Evolutionary conservation across 2,888 invertebrate species (phyloP).

Genomic region (Mamestra brassicae): DNA sequence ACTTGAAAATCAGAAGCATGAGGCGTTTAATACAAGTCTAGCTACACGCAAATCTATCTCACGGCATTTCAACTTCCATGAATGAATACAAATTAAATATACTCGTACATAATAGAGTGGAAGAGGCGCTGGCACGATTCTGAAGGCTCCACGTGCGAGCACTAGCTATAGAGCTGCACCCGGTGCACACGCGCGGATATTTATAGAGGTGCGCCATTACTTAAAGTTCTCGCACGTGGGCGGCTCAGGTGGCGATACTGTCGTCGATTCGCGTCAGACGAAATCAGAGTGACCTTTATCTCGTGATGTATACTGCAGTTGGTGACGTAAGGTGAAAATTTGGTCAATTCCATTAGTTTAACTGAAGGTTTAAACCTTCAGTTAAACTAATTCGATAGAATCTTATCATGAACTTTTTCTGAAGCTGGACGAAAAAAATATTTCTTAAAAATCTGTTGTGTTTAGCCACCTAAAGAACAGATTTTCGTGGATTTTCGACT

Average conservation of each 20-base stretch:
- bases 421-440: no score
- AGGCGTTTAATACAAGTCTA: neutral
- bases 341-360: neutral
- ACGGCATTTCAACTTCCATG: conserved; percentile 1
- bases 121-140: conserved; percentile 4
- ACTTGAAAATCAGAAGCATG: neutral
- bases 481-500: no score
- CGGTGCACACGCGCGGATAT: conserved; percentile 24
- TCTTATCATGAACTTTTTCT: no score
- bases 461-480: no score
- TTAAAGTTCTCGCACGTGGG: conserved; percentile 27
- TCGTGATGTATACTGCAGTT: neutral
- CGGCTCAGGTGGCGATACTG: neutral
- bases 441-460: no score
- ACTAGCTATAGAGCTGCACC: conserved; percentile 10
- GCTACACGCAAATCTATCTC: no score
- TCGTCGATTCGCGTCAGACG: neutral
- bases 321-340: no score
- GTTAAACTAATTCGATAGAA: no score
- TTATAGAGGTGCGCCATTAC: conserved; percentile 21
- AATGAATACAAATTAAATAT: conserved; percentile 7
- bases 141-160: conserved; percentile 38
- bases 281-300: conserved; percentile 12
- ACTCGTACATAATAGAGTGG: neutral
- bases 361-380: neutral